Percentiles rank a stretch among this genome's conserved stretches.
Conservation (phyloP, 2,888 invertebrate species). For the Drosophila nigricruria region DNA sequence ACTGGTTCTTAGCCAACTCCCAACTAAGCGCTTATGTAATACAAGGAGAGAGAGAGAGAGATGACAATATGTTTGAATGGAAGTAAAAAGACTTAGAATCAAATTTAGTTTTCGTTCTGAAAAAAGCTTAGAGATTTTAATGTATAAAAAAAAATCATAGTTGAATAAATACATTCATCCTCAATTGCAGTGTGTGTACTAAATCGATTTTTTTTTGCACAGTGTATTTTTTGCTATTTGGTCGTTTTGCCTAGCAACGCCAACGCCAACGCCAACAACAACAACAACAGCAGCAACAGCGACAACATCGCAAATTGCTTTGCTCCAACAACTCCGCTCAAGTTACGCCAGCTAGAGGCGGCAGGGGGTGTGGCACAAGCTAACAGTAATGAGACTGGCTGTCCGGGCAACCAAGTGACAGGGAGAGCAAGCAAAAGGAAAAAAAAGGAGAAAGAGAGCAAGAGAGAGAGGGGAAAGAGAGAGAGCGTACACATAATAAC, state of each 20-base stretch:
- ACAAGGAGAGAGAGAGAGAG: neutral
- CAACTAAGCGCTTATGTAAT: no score
- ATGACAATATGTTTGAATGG: neutral
- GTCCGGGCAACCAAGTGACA: conserved; percentile 48
- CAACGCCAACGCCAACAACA: conserved; percentile 42
- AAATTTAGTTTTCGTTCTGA: neutral
- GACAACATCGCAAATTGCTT: conserved; percentile 70
- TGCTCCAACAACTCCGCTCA: conserved; percentile 66
- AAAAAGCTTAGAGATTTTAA: neutral
- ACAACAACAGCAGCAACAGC: conserved; percentile 5
- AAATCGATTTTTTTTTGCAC: neutral
- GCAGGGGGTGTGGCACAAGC: conserved; percentile 14
- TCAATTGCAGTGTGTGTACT: neutral
- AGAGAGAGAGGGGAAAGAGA: neutral
- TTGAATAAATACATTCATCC: neutral
- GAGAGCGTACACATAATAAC: conserved; percentile 40
- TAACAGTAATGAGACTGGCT: conserved; percentile 61
- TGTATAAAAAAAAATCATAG: neutral
- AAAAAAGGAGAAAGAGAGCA: neutral
- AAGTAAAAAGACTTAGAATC: neutral
- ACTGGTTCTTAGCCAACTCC: no score
- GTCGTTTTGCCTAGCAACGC: conserved; percentile 37
- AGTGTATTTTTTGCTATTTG: conserved; percentile 35
- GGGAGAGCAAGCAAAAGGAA: conserved; percentile 6
- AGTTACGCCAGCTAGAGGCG: conserved; percentile 48